phyloP scores from a whole-genome alignment of 1,140 invertebrate species.

The Aphelinus certus region DNA sequence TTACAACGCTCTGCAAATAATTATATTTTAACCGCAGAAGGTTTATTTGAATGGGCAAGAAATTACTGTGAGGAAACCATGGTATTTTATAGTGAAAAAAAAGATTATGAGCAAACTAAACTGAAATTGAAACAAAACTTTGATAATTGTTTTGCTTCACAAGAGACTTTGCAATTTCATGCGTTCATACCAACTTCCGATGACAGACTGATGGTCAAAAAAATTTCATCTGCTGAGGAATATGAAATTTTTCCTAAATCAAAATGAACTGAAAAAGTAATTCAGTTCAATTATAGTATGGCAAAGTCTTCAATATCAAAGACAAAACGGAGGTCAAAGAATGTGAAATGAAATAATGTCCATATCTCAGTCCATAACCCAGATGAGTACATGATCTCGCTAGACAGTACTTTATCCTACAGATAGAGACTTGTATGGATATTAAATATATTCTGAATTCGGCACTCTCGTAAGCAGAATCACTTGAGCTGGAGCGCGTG shows the following conservation, averaged over 20 bases:
- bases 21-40: slow-evolving; percentile 7
- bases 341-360: no score
- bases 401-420: no score
- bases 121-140: not conserved
- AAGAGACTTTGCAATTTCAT: not conserved
- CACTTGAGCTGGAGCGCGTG: no score
- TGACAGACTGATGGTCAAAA: not conserved
- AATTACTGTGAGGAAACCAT: slow-evolving; percentile 1
- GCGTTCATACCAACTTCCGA: not conserved
- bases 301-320: no score
- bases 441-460: no score
- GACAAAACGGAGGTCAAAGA: no score
- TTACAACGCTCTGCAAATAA: slow-evolving; percentile 3
- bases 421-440: no score
- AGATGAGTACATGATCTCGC: no score
- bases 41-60: slow-evolving; percentile 10
- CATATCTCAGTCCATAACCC: no score
- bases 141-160: not conserved
- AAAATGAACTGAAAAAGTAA: not conserved
- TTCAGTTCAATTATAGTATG: no score
- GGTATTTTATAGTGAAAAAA: not conserved
- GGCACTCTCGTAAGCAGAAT: no score
- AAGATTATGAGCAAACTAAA: not conserved
- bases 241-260: not conserved
- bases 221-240: not conserved